These are phyloP conservation scores for Leptopterna dolabrata DNA, from an alignment of 2,888 invertebrate species.

Conservation along the genomic window DNA sequence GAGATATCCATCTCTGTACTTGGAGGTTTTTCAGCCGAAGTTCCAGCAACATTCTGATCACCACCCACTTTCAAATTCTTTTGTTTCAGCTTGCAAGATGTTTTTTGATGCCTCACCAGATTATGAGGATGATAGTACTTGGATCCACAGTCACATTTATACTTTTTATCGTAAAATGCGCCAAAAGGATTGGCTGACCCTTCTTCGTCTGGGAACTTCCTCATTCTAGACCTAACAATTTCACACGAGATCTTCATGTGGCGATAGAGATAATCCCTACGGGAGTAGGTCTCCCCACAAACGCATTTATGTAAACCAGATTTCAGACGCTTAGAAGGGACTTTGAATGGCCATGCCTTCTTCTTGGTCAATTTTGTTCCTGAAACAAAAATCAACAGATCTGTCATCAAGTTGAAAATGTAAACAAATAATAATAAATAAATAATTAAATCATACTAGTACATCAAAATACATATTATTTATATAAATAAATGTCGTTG, in stretches of 20 bases:
- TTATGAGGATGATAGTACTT: neutral
- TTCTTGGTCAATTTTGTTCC: neutral
- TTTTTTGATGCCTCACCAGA: neutral
- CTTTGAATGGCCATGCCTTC: neutral
- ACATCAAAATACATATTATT: no score
- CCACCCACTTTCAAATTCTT: neutral
- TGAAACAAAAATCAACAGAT: neutral
- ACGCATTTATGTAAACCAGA: constrained; percentile 17
- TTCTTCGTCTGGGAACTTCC: neutral
- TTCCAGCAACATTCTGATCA: neutral
- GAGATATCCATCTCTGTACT: neutral
- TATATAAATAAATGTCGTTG: neutral
- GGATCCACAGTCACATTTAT: constrained; percentile 2
- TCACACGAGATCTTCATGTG: constrained; percentile 5
- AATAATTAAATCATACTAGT: no score
- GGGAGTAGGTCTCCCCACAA: neutral
- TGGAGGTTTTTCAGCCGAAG: neutral
- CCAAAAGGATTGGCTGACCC: neutral
- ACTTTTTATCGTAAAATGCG: neutral
- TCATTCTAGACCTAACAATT: neutral
- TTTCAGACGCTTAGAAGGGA: neutral
- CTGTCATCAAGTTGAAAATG: no score
- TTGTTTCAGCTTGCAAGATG: neutral
- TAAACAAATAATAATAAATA: no score
- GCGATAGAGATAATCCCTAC: neutral